A percentile compares a stretch with the other conserved stretches of the same genome.
Conservation (phyloP, 2,888 invertebrate species). For the Caenorhabditis japonica region DNA sequence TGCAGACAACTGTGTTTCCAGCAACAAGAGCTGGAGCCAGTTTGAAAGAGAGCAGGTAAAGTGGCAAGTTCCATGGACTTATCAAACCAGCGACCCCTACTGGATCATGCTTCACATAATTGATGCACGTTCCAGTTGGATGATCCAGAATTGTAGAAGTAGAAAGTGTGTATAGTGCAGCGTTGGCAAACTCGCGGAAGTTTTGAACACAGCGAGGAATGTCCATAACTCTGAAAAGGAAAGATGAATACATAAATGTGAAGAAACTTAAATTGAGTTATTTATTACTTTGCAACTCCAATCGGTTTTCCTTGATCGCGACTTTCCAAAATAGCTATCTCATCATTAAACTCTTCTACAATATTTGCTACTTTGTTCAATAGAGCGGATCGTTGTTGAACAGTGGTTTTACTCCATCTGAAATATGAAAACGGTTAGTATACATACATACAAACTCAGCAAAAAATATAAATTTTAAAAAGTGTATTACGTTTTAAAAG, state of each 20-base stretch:
- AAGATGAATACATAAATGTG: too few relatives aligned
- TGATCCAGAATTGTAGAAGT: constrained; percentile 65
- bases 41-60: constrained; percentile 81
- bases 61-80: constrained; percentile 81
- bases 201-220: constrained; percentile 81
- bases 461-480: neutral
- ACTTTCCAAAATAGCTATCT: constrained; percentile 80
- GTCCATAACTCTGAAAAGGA: constrained; percentile 77
- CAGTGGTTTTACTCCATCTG: constrained; percentile 80
- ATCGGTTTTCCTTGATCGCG: constrained; percentile 81
- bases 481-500: constrained; percentile 78
- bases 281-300: constrained; percentile 70
- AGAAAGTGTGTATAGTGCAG: constrained; percentile 74
- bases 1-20: constrained; percentile 80
- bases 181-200: constrained; percentile 80
- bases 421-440: constrained; percentile 19
- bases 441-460: neutral
- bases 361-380: constrained; percentile 80
- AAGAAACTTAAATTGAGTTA: too few relatives aligned
- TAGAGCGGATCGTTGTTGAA: constrained; percentile 78
- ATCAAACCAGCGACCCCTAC: constrained; percentile 81
- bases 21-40: constrained; percentile 80
- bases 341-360: constrained; percentile 79
- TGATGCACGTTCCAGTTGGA: constrained; percentile 73
- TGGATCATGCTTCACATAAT: constrained; percentile 79